These are phyloP conservation scores for Schizothorax lantsangensis DNA, from an alignment of 2,797 vertebrate species.

Conservation along the genomic window DNA sequence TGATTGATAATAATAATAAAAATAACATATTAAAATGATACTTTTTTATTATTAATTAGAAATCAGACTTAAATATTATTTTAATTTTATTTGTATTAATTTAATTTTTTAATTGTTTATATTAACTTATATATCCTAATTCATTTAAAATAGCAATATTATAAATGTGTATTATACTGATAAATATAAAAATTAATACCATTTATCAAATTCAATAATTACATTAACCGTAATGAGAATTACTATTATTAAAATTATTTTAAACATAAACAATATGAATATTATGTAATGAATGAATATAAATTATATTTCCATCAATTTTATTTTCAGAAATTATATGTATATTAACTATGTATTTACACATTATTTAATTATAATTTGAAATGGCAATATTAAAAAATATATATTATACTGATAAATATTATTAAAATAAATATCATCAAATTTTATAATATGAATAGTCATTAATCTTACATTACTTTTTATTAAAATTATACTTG, in stretches of 20 bases:
- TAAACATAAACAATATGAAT: too few relatives aligned
- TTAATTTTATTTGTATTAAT: too few relatives aligned
- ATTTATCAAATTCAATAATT: neutral
- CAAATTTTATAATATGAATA: neutral
- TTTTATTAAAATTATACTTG: neutral
- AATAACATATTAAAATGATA: neutral
- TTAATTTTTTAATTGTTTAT: neutral
- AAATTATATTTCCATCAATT: neutral
- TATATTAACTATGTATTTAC: neutral
- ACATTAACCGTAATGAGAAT: neutral
- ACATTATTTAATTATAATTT: neutral
- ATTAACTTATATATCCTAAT: neutral
- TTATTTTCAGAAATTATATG: neutral
- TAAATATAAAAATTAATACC: neutral
- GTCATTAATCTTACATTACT: neutral
- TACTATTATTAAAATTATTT: neutral
- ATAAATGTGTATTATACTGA: neutral
- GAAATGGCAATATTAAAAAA: neutral
- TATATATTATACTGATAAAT: neutral
- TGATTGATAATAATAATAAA: neutral
- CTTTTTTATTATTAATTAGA: neutral
- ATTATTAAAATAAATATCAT: neutral
- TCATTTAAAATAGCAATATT: neutral
- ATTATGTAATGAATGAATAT: neutral
- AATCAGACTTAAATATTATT: neutral